Evolutionary conservation across 2,888 invertebrate genomes (phyloP), one percentile per base, ranked within the genome.

Genomic region (Callimorpha dominula): DNA sequence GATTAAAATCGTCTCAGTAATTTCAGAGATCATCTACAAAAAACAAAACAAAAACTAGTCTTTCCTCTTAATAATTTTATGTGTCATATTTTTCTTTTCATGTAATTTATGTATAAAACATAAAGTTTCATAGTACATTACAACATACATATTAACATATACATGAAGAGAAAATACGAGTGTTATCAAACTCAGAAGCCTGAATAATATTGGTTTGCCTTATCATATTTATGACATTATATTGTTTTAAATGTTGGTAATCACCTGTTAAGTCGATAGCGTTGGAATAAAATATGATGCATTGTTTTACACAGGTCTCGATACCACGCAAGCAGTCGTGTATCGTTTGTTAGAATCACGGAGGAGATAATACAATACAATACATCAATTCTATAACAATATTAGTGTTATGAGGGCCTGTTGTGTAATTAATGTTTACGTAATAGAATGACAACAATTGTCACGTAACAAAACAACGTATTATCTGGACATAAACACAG

Each of bases 401-500:
- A 60, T 68, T 68, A 54, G 46, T 46, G 46, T 68, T 68, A 17
- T 1, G 43, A 68, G 68, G 46, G 68, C 54, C 31, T 54, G 20
- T 15, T 64, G 14, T 57, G 12, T 57, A 70, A 70, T 70, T 31
- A 54, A 43, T 54, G 65, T 70, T 64, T 70, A 31, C 43, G 31
- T 40, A 64, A 31, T 64, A 54, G 20, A 43, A 70, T 54, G 63
- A 52, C 63, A 70, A 65, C 43, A 65, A 70, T 46, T 70, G 31
- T 70, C 43, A 64, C 42, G 40, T 54, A 46, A 57, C 40, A 65
- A 40, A 65, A 54, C 54, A 70, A 65, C 63, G 57, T 70, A 46
- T 15, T 11, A 46, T 17, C 43, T 60, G 60, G 17, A 66, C 20
- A 46, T 20, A 17, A 20, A 60, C 57, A 60, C 12, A 60, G 31